These are phyloP conservation scores for Pluvianellus socialis DNA, from an alignment of 2,113 vertebrate genomes.

Conservation along the genomic window DNA sequence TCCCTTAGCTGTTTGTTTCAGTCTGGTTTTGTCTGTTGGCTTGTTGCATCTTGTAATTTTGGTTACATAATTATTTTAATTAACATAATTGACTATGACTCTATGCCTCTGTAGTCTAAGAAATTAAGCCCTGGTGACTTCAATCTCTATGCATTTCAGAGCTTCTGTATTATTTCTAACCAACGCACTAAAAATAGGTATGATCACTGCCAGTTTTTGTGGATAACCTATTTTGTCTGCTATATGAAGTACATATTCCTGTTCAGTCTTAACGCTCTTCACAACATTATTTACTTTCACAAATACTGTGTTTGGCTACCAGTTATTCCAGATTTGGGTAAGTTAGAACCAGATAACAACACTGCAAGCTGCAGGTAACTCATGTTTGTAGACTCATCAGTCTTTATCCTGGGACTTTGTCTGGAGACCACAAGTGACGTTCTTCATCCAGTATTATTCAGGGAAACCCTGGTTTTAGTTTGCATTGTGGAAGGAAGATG, in stretches of 20 bases:
- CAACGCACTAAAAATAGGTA: neutral
- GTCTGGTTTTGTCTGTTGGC: neutral
- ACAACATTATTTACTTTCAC: neutral
- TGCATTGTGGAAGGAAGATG: neutral
- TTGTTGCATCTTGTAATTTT: neutral
- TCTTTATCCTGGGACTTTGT: neutral
- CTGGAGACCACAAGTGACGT: neutral
- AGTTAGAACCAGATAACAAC: neutral
- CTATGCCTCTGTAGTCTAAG: neutral
- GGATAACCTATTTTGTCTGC: neutral
- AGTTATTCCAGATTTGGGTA: neutral
- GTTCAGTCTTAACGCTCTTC: neutral
- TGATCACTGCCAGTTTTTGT: neutral
- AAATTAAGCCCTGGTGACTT: neutral
- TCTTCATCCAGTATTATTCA: neutral
- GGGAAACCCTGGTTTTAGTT: neutral
- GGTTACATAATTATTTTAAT: neutral
- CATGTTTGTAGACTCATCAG: neutral
- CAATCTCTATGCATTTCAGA: neutral
- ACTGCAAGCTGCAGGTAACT: neutral
- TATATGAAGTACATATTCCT: neutral
- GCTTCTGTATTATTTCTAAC: neutral
- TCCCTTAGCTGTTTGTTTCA: neutral
- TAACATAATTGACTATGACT: neutral
- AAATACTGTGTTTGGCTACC: neutral